Base-by-base conservation (phyloP, 2,888 invertebrate species). In the Brachypterus glaber region DNA sequence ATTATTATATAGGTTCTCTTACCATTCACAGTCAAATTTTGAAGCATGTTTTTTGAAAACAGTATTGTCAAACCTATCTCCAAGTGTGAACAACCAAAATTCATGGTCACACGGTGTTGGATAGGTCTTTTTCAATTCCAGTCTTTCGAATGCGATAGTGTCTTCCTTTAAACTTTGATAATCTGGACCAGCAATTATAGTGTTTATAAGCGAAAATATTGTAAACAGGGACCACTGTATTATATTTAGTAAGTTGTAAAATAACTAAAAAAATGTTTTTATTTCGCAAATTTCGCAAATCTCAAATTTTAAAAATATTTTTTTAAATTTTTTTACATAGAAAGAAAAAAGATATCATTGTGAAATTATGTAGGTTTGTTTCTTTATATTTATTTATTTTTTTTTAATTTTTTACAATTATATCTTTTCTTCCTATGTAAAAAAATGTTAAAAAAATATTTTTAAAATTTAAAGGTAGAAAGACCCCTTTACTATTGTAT, bases 61-160 rank as follows among this genome's bases (percentile, higher is more conserved):
- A 21, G 43, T 55, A 1, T 46, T 32, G 2, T 41, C 45, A 39
- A 57, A 59, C 13, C 35, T 39, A 4, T 42, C 35, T 21, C 47
- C 50, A 25, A 62, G 51, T 16, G 58, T 64, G 45, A 62, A 64
- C 31, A 66, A 48, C 54, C 59, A 60, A 48, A 59, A 55, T 45
- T 85, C 79, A 59, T 86, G 74, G 61, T 91, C 91, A 60, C 91
- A 92, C 3, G 89, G 83, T 38, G 85, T 82, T 1, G 87, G 86
- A 30, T 82, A 71, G 0, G 90, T 90, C 55, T 87, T 71, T 49
- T 79, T 81, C 51, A 86, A 77, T 33, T 78, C 67, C 2, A 83
- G 73, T 44, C 75, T 74, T 48, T 81, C 77, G 59, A 77, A 73
- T 53, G 75, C 67, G 49, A 47, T 37, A 14, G 55, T 60, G 27